These are phyloP conservation scores for Sebastes cheni DNA, from an alignment of 2,797 vertebrate genomes.

Conservation along the genomic window DNA sequence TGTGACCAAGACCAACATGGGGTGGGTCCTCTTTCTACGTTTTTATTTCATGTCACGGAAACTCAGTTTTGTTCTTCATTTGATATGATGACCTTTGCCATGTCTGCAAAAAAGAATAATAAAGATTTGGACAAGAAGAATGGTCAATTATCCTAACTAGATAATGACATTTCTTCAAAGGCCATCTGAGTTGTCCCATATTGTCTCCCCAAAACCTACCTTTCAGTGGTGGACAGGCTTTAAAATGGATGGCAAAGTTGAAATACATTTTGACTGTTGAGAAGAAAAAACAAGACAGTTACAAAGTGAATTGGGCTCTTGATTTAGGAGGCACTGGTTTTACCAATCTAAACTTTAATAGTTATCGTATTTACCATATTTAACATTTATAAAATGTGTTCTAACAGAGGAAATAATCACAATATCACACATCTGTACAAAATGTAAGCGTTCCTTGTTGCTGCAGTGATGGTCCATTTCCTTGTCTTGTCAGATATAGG, in stretches of 20 bases:
- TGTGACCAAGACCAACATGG: too few species aligned
- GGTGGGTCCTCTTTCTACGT: too few species aligned
- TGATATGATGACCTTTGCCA: too few species aligned
- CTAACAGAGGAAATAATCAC: constrained; percentile 78
- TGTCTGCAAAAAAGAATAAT: too few species aligned
- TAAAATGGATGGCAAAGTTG: not conserved
- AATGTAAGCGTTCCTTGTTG: constrained; percentile 63
- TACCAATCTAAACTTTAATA: constrained; percentile 82
- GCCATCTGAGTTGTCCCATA: not conserved
- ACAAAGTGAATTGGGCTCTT: constrained; percentile 42
- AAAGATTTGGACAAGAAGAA: not conserved
- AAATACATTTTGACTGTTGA: not conserved
- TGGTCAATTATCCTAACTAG: not conserved
- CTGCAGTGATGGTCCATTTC: constrained; percentile 55
- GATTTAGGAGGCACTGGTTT: constrained; percentile 62
- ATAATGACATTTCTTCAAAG: not conserved
- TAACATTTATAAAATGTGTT: constrained; percentile 84
- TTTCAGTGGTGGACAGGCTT: not conserved
- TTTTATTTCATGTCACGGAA: too few species aligned
- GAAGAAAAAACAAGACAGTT: constrained; percentile 18
- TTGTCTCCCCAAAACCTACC: not conserved
- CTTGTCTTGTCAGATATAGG: constrained; percentile 48
- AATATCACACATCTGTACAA: constrained; percentile 79
- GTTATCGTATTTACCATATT: constrained; percentile 72
- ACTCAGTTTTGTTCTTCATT: too few species aligned